Conservation (phyloP, 1,140 invertebrate species). For the Lepidotrigona ventralis region DNA sequence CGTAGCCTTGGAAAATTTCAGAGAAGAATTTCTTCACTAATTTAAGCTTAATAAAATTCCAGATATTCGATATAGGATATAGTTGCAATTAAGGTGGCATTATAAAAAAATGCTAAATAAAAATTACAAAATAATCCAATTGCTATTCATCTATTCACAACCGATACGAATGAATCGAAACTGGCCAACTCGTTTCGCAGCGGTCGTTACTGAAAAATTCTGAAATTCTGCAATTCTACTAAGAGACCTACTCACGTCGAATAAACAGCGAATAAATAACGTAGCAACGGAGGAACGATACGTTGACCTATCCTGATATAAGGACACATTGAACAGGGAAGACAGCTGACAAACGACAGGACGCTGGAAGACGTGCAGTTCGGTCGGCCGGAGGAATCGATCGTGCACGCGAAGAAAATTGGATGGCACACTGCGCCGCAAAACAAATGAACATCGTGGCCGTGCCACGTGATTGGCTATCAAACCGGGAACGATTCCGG, state of each 20-base stretch:
- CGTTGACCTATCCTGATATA: neutral
- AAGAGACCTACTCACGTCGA: neutral
- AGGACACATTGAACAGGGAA: neutral
- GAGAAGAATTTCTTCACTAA: too few relatives aligned
- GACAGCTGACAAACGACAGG: conserved; percentile 1
- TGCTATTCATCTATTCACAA: too few relatives aligned
- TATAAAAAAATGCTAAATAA: too few relatives aligned
- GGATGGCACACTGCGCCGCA: conserved; percentile 61
- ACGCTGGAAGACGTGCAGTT: neutral
- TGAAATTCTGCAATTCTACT: neutral
- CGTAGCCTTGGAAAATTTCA: too few relatives aligned
- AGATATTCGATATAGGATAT: too few relatives aligned
- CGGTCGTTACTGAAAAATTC: too few relatives aligned
- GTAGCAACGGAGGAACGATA: neutral
- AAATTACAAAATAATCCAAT: too few relatives aligned
- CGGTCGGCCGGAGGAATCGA: conserved; percentile 41
- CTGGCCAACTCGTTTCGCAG: neutral
- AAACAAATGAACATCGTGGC: conserved; percentile 69
- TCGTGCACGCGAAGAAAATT: conserved; percentile 63
- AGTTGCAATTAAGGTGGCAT: too few relatives aligned
- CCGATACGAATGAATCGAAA: too few relatives aligned
- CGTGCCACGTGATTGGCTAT: conserved; percentile 64
- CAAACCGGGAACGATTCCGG: conserved; percentile 56
- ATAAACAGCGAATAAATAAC: neutral
- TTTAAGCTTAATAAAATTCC: too few relatives aligned